Evolutionary conservation across 2,113 vertebrate genomes (phyloP).

Genomic region (Anhinga rufa): DNA sequence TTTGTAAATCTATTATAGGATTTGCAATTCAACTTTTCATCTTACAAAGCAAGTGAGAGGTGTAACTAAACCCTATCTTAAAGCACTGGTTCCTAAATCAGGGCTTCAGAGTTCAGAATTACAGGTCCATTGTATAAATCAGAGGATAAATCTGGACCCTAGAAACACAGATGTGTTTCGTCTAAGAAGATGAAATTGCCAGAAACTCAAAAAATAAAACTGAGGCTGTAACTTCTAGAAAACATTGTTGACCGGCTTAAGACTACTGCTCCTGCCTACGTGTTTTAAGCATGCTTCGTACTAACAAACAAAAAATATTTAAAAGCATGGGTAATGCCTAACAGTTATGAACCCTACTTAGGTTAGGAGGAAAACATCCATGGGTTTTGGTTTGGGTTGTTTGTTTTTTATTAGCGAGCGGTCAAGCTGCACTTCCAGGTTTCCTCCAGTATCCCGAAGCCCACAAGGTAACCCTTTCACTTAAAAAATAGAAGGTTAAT

Average conservation of each 20-base stretch:
- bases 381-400: no score
- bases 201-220: neutral
- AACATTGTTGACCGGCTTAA: neutral
- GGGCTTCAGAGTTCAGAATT: neutral
- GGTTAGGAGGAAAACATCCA: no score
- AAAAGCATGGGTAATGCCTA: neutral
- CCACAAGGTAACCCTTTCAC: neutral
- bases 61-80: neutral
- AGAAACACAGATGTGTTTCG: neutral
- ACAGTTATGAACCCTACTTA: neutral
- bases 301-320: neutral
- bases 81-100: neutral
- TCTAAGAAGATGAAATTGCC: neutral
- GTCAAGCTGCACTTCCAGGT: neutral
- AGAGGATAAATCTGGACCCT: neutral
- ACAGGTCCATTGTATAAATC: neutral
- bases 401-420: neutral
- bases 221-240: neutral
- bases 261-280: neutral
- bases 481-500: neutral
- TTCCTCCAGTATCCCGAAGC: neutral
- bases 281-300: neutral
- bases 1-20: conserved; percentile 20
- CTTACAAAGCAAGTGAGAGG: neutral
- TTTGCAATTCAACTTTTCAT: neutral